Conservation (phyloP, 2,113 vertebrate species). For the Stegastes partitus region DNA sequence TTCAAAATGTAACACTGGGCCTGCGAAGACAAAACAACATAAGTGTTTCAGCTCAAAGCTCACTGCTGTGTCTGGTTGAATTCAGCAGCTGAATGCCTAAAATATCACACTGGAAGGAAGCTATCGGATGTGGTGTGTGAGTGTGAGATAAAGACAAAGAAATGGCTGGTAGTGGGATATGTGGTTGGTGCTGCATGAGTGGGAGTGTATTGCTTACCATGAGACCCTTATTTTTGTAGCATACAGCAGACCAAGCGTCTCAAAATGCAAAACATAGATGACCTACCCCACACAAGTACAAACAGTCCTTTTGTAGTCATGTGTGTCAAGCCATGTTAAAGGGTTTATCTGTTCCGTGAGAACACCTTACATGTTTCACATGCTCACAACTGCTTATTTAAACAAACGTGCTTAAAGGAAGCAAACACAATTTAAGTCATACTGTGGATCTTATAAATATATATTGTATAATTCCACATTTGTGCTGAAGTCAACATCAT, state of each 20-base stretch:
- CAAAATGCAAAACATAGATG: slow-evolving; percentile 27
- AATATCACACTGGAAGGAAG: slow-evolving; percentile 37
- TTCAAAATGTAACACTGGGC: slow-evolving; percentile 69
- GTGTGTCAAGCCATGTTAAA: slow-evolving; percentile 1
- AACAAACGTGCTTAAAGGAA: background rate
- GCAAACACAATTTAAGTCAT: slow-evolving; percentile 2
- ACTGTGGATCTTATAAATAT: background rate
- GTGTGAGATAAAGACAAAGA: slow-evolving; percentile 49
- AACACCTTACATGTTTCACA: background rate
- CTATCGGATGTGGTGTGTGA: background rate
- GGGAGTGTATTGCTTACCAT: background rate
- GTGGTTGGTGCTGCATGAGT: background rate
- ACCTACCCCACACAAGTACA: slow-evolving; percentile 17
- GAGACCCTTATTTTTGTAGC: slow-evolving; percentile 36
- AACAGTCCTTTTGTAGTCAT: slow-evolving; percentile 46
- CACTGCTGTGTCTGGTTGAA: background rate
- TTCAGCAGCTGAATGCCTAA: background rate
- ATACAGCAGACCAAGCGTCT: slow-evolving; percentile 14
- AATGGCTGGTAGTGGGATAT: background rate
- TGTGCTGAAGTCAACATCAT: slow-evolving; percentile 34
- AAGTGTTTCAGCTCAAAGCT: background rate
- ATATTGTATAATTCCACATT: slow-evolving; percentile 27
- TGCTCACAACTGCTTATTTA: slow-evolving; percentile 7
- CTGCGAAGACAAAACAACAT: slow-evolving; percentile 56
- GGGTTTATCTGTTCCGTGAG: slow-evolving; percentile 4